Percentiles rank a stretch among this genome's conserved stretches.
Conservation (phyloP, 2,888 invertebrate species). For the Ditylenchus weischeri region DNA sequence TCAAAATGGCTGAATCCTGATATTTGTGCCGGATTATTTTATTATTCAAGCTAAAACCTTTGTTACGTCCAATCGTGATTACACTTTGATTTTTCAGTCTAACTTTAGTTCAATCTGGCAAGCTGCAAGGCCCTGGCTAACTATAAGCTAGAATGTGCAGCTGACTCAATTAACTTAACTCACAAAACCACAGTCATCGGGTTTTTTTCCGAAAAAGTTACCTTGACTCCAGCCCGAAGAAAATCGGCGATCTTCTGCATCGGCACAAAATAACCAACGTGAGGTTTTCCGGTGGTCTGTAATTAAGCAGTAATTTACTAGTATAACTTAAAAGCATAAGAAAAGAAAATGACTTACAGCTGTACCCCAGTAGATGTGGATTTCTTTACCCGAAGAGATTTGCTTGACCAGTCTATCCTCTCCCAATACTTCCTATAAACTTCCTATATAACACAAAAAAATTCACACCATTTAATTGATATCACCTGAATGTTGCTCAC, state of each 20-base stretch:
- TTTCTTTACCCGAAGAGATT: slow-evolving; percentile 47
- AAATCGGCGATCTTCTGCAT: slow-evolving; percentile 98
- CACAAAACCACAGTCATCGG: background rate
- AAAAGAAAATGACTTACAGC: slow-evolving; percentile 64
- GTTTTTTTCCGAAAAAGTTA: slow-evolving; percentile 58
- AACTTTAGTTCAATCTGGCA: too few species aligned
- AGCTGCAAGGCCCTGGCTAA: too few species aligned
- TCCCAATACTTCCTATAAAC: slow-evolving; percentile 51
- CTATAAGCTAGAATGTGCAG: too few species aligned
- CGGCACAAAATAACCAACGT: slow-evolving; percentile 97
- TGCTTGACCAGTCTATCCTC: slow-evolving; percentile 53
- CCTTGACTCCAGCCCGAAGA: slow-evolving; percentile 87
- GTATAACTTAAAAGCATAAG: too few species aligned
- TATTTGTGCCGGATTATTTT: too few species aligned
- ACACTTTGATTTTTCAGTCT: too few species aligned
- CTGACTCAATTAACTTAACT: background rate
- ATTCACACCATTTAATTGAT: background rate
- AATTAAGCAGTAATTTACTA: too few species aligned
- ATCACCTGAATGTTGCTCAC: slow-evolving; percentile 56
- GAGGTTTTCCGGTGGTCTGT: slow-evolving; percentile 88
- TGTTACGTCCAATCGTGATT: too few species aligned
- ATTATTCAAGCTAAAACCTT: too few species aligned
- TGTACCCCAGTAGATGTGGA: slow-evolving; percentile 62
- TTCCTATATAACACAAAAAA: background rate
- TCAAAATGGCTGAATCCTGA: too few species aligned